Evolutionary conservation across 1,140 invertebrate species (phyloP).

Genomic region (Psix sp.): DNA sequence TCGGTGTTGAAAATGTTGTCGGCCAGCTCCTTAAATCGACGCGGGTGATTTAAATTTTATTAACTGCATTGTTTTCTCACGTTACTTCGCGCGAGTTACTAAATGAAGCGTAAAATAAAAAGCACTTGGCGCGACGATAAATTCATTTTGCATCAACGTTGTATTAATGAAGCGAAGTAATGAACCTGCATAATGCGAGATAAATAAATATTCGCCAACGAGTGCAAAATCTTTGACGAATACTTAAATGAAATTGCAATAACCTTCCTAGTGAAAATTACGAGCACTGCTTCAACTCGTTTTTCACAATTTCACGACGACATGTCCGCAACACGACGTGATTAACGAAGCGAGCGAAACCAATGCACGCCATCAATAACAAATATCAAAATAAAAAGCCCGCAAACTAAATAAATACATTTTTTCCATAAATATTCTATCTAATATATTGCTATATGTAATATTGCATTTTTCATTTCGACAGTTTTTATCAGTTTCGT

Average conservation of each 20-base stretch:
- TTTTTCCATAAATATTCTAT: slow-evolving; percentile 35
- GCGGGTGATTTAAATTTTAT: slow-evolving; percentile 3
- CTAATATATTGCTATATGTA: too few species aligned
- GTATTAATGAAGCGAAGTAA: slow-evolving; percentile 53
- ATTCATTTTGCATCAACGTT: slow-evolving; percentile 37
- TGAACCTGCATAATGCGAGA: slow-evolving; percentile 40
- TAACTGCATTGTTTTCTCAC: slow-evolving; percentile 39
- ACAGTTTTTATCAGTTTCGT: too few species aligned
- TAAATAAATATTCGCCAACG: slow-evolving; percentile 37
- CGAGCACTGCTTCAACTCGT: slow-evolving; percentile 41
- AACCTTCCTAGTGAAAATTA: slow-evolving; percentile 45
- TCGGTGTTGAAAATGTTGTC: neutral
- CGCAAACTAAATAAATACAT: slow-evolving; percentile 20
- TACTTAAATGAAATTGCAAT: slow-evolving; percentile 49
- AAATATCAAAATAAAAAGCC: slow-evolving; percentile 35
- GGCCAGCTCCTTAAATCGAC: neutral
- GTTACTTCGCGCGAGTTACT: slow-evolving; percentile 27
- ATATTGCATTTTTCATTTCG: slow-evolving; percentile 28
- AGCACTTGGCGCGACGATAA: slow-evolving; percentile 29
- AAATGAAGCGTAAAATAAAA: slow-evolving; percentile 52
- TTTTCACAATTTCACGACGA: slow-evolving; percentile 61
- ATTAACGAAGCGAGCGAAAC: slow-evolving; percentile 58
- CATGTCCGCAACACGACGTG: slow-evolving; percentile 49
- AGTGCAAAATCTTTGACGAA: slow-evolving; percentile 50
- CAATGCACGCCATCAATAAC: slow-evolving; percentile 56